phyloP scores from a whole-genome alignment of 1,140 invertebrate species.

The Drosophila pachea region DNA sequence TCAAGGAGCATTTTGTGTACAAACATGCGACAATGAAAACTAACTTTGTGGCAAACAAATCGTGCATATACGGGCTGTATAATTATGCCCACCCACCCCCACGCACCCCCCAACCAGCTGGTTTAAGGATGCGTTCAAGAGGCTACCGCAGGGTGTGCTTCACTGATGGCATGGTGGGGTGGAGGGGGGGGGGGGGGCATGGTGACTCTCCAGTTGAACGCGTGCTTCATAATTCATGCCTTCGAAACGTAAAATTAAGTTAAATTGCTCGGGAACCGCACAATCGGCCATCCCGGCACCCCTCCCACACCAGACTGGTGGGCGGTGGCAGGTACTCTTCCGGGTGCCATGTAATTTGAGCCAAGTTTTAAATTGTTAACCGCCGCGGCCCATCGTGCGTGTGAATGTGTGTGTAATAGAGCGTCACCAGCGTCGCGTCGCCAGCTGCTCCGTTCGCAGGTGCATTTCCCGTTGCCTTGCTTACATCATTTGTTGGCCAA shows the following conservation, averaged over 20 bases:
- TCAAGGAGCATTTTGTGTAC: slow-evolving; percentile 50
- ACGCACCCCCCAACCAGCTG: no score
- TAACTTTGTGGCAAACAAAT: slow-evolving; percentile 73
- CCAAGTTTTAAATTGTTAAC: slow-evolving; percentile 65
- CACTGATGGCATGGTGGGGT: not conserved
- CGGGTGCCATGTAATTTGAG: slow-evolving; percentile 67
- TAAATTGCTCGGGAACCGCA: slow-evolving; percentile 67
- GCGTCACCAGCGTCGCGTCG: slow-evolving; percentile 55
- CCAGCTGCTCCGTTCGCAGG: slow-evolving; percentile 59
- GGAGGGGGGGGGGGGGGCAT: not conserved
- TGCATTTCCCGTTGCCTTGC: slow-evolving; percentile 26
- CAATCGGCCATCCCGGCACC: slow-evolving; percentile 28
- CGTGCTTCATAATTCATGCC: slow-evolving; percentile 63
- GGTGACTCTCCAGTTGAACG: not conserved
- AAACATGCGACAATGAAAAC: slow-evolving; percentile 74
- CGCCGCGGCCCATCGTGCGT: slow-evolving; percentile 55
- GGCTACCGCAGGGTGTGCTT: slow-evolving; percentile 16
- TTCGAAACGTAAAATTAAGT: slow-evolving; percentile 62
- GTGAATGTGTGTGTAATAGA: slow-evolving; percentile 75
- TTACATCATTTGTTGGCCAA: slow-evolving; percentile 61
- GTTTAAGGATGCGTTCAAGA: slow-evolving; percentile 62
- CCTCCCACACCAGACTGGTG: not conserved
- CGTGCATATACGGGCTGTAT: slow-evolving; percentile 46
- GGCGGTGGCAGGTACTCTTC: slow-evolving; percentile 3
- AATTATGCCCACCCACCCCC: slow-evolving; percentile 51